A percentile compares a stretch with the other conserved stretches of the same genome.
phyloP scores from a whole-genome alignment of 2,797 vertebrate genomes.

The Enteromius trimaculatus region DNA sequence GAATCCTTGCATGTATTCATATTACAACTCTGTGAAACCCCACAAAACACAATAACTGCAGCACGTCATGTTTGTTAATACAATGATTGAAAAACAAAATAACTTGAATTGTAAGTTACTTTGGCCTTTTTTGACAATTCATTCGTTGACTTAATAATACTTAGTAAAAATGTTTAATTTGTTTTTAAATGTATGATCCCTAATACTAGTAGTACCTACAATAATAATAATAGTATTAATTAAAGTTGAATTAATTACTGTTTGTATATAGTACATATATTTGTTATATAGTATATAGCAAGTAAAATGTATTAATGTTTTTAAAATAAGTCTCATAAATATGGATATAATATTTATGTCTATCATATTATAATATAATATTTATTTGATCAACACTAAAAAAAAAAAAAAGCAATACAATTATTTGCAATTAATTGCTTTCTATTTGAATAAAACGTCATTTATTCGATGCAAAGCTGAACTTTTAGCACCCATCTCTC shows the following conservation, averaged over 20 bases:
- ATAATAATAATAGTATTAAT: neutral
- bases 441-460: neutral
- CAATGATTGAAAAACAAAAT: neutral
- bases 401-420: neutral
- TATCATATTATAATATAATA: neutral
- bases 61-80: neutral
- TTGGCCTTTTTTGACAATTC: neutral
- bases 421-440: neutral
- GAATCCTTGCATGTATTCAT: neutral
- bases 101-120: neutral
- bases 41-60: neutral
- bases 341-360: neutral
- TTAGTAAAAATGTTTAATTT: neutral
- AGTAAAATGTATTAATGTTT: neutral
- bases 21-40: neutral
- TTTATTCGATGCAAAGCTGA: neutral
- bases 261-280: neutral
- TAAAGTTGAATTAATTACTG: neutral
- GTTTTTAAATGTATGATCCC: neutral
- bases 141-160: neutral
- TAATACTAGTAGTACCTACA: neutral
- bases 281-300: neutral
- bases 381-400: neutral
- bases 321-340: neutral
- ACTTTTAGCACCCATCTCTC: neutral